Percentiles rank a stretch among this genome's conserved stretches.
These are phyloP conservation scores for Pelobates cultripes DNA, from an alignment of 2,797 vertebrate genomes.

Conservation along the genomic window DNA sequence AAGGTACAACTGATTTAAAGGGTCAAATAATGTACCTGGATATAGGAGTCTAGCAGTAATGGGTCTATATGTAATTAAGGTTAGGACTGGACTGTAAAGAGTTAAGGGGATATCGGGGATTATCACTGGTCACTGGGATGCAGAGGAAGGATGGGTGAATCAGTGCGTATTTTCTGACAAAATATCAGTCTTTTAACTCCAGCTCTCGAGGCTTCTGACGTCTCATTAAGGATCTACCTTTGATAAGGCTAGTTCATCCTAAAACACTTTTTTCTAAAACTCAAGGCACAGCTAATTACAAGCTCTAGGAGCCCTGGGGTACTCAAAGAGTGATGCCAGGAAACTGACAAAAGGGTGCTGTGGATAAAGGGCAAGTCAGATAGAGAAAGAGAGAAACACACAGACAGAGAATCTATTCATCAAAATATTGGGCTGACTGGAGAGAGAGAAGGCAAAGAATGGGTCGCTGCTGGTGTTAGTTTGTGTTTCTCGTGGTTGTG, in stretches of 20 bases:
- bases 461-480: no score
- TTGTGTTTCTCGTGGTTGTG: no score
- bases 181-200: background rate
- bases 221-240: background rate
- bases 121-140: background rate
- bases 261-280: background rate
- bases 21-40: no score
- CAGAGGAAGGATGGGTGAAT: background rate
- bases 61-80: no score
- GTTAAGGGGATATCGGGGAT: background rate
- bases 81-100: background rate
- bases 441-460: no score
- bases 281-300: conserved; percentile 19
- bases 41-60: no score
- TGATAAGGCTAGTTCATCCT: background rate
- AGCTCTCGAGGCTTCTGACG: background rate
- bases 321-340: conserved; percentile 11
- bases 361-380: background rate
- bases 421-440: no score
- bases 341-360: background rate
- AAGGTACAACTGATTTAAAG: no score
- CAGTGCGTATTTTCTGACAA: background rate
- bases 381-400: no score
- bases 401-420: no score
- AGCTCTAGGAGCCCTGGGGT: conserved; percentile 12